Evolutionary conservation across 1,140 invertebrate genomes (phyloP).

Genomic region (Vanessa tameamea): DNA sequence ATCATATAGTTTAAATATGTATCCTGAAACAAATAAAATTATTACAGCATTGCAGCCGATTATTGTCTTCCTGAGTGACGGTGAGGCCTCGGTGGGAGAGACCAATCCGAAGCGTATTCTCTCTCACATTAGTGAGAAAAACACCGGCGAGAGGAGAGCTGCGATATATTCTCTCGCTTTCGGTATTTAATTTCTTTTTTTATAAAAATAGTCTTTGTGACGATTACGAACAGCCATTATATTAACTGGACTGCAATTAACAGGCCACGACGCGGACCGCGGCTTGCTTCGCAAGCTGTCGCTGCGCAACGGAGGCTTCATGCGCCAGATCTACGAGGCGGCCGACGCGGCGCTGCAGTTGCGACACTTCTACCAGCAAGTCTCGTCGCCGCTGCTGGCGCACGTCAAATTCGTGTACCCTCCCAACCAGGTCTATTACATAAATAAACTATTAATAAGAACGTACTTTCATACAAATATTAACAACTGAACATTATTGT

Average conservation of each 20-base stretch:
- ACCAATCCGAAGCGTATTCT: slow-evolving; percentile 81
- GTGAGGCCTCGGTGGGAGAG: slow-evolving; percentile 85
- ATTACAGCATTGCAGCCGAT: slow-evolving; percentile 78
- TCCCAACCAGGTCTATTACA: slow-evolving; percentile 68
- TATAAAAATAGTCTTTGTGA: neutral
- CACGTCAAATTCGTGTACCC: slow-evolving; percentile 86
- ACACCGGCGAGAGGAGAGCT: slow-evolving; percentile 62
- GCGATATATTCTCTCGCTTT: slow-evolving; percentile 87
- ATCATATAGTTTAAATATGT: neutral
- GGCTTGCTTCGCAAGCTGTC: slow-evolving; percentile 84
- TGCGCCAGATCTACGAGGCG: slow-evolving; percentile 87
- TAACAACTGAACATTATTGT: slow-evolving; percentile 62
- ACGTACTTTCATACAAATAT: no score
- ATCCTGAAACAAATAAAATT: neutral
- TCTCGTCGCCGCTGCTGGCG: slow-evolving; percentile 85
- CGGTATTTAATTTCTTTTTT: slow-evolving; percentile 59
- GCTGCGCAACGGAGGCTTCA: slow-evolving; percentile 85
- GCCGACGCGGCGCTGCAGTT: slow-evolving; percentile 86
- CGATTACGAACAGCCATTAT: neutral
- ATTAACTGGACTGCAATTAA: neutral
- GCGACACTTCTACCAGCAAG: slow-evolving; percentile 86
- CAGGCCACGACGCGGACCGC: slow-evolving; percentile 85
- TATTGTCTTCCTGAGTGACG: slow-evolving; percentile 89
- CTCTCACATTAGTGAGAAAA: slow-evolving; percentile 67
- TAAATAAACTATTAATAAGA: no score